A percentile compares a stretch with the other conserved stretches of the same genome.
Conservation (phyloP, 2,113 vertebrate species). For the Sphyrna mokarran region DNA sequence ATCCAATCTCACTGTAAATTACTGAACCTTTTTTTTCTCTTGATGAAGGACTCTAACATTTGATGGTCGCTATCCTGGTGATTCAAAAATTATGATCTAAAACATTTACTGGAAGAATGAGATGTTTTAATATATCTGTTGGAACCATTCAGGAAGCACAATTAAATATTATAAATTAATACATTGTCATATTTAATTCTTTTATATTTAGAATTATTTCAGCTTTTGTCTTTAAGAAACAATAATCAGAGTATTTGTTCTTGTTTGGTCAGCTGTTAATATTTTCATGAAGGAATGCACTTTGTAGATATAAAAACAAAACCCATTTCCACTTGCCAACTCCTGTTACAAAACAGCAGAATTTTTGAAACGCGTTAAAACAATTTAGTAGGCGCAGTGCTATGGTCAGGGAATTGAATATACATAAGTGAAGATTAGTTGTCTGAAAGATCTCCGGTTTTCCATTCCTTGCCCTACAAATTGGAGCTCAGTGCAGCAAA, state of each 20-base stretch:
- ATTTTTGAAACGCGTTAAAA: background rate
- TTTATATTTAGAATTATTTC: background rate
- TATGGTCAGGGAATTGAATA: background rate
- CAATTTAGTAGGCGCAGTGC: background rate
- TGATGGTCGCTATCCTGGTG: background rate
- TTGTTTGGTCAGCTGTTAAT: background rate
- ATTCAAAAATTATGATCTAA: background rate
- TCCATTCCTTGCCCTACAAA: background rate
- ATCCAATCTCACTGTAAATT: background rate
- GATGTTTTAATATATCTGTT: background rate
- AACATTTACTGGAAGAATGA: background rate
- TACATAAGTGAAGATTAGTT: background rate
- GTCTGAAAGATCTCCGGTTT: background rate
- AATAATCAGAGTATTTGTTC: background rate
- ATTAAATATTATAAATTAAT: background rate
- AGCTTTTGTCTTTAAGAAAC: background rate
- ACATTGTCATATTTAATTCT: background rate
- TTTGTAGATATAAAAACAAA: background rate
- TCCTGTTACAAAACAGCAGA: background rate
- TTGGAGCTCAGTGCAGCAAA: background rate
- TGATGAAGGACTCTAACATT: background rate
- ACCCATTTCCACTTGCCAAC: background rate
- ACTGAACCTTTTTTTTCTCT: background rate
- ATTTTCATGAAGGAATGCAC: background rate
- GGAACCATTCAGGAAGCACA: background rate